These are phyloP conservation scores for Neotoma lepida DNA, from an alignment of 2,113 vertebrate species.

Conservation along the genomic window DNA sequence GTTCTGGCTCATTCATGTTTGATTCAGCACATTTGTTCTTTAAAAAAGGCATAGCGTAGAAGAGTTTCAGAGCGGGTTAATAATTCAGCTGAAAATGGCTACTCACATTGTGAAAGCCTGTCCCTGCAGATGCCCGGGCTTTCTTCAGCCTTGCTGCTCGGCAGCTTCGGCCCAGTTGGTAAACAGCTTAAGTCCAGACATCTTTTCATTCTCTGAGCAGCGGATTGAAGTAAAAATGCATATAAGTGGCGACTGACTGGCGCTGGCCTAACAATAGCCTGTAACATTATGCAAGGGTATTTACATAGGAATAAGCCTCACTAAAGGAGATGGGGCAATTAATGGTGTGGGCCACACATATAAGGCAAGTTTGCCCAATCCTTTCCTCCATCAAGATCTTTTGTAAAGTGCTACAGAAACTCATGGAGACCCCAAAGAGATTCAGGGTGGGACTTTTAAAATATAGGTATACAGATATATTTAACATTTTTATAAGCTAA, in stretches of 20 bases:
- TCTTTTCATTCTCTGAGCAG: slow-evolving; percentile 88
- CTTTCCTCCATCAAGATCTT: slow-evolving; percentile 86
- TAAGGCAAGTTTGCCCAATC: slow-evolving; percentile 87
- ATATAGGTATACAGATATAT: background rate
- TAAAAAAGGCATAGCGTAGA: slow-evolving; percentile 86
- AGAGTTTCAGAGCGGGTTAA: slow-evolving; percentile 89
- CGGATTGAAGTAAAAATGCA: slow-evolving; percentile 88
- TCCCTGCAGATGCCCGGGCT: slow-evolving; percentile 85
- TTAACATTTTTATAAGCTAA: slow-evolving; percentile 68
- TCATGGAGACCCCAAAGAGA: slow-evolving; percentile 84
- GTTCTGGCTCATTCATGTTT: slow-evolving; percentile 86
- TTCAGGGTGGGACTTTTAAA: slow-evolving; percentile 78
- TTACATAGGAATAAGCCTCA: slow-evolving; percentile 91
- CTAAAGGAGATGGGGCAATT: slow-evolving; percentile 86
- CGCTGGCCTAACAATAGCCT: slow-evolving; percentile 88
- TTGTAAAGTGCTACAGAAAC: slow-evolving; percentile 88
- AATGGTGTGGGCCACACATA: slow-evolving; percentile 87
- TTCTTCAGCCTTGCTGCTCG: slow-evolving; percentile 87
- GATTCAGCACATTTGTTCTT: slow-evolving; percentile 88
- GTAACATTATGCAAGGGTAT: slow-evolving; percentile 91
- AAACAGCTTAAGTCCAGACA: slow-evolving; percentile 91
- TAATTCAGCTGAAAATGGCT: slow-evolving; percentile 90
- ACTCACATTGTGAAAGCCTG: slow-evolving; percentile 84
- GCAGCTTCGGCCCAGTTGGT: slow-evolving; percentile 88
- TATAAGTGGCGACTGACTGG: slow-evolving; percentile 90